Conservation (phyloP, 2,888 invertebrate species). For the Cetonia aurata region DNA sequence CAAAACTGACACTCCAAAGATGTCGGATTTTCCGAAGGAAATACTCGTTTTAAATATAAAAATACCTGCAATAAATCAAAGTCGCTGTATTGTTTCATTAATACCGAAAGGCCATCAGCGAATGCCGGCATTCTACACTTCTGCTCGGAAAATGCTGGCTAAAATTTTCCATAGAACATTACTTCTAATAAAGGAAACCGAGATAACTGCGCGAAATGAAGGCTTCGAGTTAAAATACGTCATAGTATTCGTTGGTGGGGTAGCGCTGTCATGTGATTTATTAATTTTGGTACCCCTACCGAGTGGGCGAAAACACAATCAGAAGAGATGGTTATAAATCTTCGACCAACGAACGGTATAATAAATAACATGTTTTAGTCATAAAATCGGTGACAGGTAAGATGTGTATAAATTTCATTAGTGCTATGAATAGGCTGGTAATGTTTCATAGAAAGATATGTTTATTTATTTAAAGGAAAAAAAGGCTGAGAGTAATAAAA, state of each 20-base stretch:
- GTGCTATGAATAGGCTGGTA: too few relatives aligned
- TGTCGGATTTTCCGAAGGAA: too few relatives aligned
- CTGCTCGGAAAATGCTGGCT: conserved; percentile 3
- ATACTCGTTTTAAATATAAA: conserved; percentile 2
- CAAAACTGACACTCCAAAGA: too few relatives aligned
- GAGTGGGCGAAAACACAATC: too few relatives aligned
- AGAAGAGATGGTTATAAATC: too few relatives aligned
- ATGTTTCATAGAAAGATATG: too few relatives aligned
- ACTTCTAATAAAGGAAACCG: conserved; percentile 38
- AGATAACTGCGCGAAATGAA: conserved; percentile 36
- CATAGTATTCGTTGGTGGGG: conserved; percentile 13
- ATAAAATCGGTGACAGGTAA: too few relatives aligned
- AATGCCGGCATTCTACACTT: neutral
- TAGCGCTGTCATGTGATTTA: conserved; percentile 5
- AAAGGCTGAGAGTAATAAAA: too few relatives aligned
- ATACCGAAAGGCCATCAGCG: conserved; percentile 13
- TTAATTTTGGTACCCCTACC: conserved; percentile 18
- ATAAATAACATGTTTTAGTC: too few relatives aligned
- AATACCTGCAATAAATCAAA: conserved; percentile 3
- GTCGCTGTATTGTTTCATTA: conserved; percentile 28
- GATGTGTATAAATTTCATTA: too few relatives aligned
- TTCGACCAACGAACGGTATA: too few relatives aligned
- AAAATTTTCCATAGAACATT: conserved; percentile 34
- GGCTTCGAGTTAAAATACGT: conserved; percentile 34
- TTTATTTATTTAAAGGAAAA: too few relatives aligned